Conservation (phyloP, 2,797 vertebrate species). For the Gouania willdenowi region DNA sequence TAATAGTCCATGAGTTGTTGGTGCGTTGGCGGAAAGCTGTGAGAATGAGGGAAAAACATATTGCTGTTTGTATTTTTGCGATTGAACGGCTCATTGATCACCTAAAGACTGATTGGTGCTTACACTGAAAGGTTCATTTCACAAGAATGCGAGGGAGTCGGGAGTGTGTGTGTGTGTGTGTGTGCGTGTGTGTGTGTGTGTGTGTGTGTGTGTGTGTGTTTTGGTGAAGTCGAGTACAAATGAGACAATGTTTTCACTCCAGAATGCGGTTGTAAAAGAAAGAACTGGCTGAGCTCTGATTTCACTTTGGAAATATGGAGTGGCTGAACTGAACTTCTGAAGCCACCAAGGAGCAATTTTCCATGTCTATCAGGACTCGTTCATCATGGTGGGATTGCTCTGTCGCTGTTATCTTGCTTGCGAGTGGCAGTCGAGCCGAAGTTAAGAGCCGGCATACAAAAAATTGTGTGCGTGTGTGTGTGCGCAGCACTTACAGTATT, state of each 20-base stretch:
- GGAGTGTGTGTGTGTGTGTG: background rate
- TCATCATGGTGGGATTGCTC: slow-evolving; percentile 72
- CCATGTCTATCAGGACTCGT: slow-evolving; percentile 68
- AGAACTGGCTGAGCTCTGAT: slow-evolving; percentile 60
- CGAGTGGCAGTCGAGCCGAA: slow-evolving; percentile 36
- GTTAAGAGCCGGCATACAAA: slow-evolving; percentile 50
- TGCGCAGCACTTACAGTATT: slow-evolving; percentile 5
- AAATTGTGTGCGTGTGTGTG: slow-evolving; percentile 4
- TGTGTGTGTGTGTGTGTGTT: background rate
- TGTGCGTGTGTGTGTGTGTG: background rate
- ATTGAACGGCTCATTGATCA: slow-evolving; percentile 22
- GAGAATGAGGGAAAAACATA: slow-evolving; percentile 31
- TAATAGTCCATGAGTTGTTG: slow-evolving; percentile 42
- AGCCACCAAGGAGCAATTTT: slow-evolving; percentile 72
- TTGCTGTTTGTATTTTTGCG: slow-evolving; percentile 42
- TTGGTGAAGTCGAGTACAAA: slow-evolving; percentile 33
- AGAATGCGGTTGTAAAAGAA: slow-evolving; percentile 44
- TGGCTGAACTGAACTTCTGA: slow-evolving; percentile 61
- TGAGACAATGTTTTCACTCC: slow-evolving; percentile 53
- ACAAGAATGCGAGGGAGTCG: slow-evolving; percentile 6
- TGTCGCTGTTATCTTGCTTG: slow-evolving; percentile 66
- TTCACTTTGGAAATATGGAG: slow-evolving; percentile 68
- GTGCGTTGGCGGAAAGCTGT: slow-evolving; percentile 43
- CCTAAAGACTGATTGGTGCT: slow-evolving; percentile 54
- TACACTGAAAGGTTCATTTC: slow-evolving; percentile 56